Conservation (phyloP, 2,888 invertebrate genomes). For the Calephelis perditalis region DNA sequence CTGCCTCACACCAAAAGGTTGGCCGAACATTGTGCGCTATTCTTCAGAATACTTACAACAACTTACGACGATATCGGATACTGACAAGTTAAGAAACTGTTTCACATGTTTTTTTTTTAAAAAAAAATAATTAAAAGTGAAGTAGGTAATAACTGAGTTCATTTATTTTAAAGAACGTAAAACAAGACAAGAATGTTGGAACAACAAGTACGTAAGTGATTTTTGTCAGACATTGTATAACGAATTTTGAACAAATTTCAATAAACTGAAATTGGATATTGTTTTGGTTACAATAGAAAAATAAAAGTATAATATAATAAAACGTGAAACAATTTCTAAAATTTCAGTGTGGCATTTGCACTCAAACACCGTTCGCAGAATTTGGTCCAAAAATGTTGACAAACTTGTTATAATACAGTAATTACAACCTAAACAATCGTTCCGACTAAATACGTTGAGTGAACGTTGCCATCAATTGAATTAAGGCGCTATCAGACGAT, state of each 20-base stretch:
- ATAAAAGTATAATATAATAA: too few species aligned
- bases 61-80: slow-evolving; percentile 8
- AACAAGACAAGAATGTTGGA: too few species aligned
- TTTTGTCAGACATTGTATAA: too few species aligned
- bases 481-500: slow-evolving; percentile 5
- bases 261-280: too few species aligned
- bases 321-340: slow-evolving; percentile 2
- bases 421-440: slow-evolving; percentile 17
- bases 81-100: slow-evolving; percentile 11
- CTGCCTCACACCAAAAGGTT: slow-evolving; percentile 49
- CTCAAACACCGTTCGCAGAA: slow-evolving; percentile 54
- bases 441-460: slow-evolving; percentile 19
- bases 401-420: slow-evolving; percentile 16
- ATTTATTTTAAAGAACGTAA: too few species aligned
- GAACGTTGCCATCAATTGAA: neutral
- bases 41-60: slow-evolving; percentile 14
- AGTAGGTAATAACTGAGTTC: too few species aligned
- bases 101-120: slow-evolving; percentile 3
- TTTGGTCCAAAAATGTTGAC: slow-evolving; percentile 65
- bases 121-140: too few species aligned
- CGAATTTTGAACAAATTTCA: too few species aligned
- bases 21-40: slow-evolving; percentile 50
- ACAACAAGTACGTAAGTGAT: too few species aligned
- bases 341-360: neutral
- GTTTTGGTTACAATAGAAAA: too few species aligned